Percentiles rank a stretch among this genome's conserved stretches.
Conservation (phyloP, 2,797 vertebrate genomes). For the Uromys caudimaculatus region DNA sequence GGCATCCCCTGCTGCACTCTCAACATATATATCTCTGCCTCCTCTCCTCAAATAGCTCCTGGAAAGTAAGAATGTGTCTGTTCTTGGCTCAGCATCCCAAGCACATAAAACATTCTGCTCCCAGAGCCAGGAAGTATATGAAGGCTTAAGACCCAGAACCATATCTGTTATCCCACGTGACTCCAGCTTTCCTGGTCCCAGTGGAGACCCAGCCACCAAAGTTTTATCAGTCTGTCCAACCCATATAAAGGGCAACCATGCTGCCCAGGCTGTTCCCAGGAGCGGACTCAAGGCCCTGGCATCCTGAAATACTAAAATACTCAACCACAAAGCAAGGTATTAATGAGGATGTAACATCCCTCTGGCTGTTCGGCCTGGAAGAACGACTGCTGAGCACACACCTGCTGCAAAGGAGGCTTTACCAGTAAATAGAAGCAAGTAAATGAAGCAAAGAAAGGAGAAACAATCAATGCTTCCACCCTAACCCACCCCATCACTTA, state of each 20-base stretch:
- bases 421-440: neutral
- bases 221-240: neutral
- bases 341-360: neutral
- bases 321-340: neutral
- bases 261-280: neutral
- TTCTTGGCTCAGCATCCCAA: constrained; percentile 27
- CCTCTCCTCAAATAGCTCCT: neutral
- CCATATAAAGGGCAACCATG: neutral
- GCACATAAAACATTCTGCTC: neutral
- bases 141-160: neutral
- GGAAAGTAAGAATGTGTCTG: neutral
- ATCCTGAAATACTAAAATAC: neutral
- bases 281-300: neutral
- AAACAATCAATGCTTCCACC: neutral
- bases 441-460: neutral
- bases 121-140: neutral
- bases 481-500: neutral
- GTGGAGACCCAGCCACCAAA: neutral
- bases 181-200: neutral
- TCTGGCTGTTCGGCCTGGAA: neutral
- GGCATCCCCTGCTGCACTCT: neutral
- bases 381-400: neutral
- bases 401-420: neutral
- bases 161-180: neutral
- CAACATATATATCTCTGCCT: neutral